Base-by-base conservation (phyloP, 2,113 vertebrate genomes). In the Sebastes fasciatus region DNA sequence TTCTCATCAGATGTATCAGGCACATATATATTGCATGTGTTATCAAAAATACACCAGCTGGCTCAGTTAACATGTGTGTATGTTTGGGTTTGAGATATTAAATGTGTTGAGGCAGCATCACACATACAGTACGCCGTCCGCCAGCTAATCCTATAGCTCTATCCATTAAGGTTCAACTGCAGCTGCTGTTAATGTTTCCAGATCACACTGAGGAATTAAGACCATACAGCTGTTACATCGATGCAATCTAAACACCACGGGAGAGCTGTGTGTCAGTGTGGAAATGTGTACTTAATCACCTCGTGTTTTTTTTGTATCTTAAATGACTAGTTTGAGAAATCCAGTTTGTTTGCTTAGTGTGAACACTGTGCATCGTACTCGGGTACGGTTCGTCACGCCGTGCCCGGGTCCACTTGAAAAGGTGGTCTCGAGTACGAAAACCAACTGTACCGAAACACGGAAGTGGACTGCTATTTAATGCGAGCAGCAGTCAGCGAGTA, bases 161-260 rank as follows among this genome's bases (percentile, higher is more conserved):
- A 11, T 6, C 62, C 67, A 64, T 58, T 76, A 69, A 23, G 21
- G 48, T 67, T 80, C 10, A 62, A 16, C 66, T 12, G 45, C 70
- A 77, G 60, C 76, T 75, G 45, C 45, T 61, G 69, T 45, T 76
- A 19, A 55, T 67, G 26, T 72, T 71, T 84, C 51, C 65, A 66
- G 69, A 66, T 43, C 46, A 23, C 40, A 67, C 48, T 62, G 40
- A 23, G 14, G 49, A 51, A 9, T 77, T 5, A 64, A 69, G 5
- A 54, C 4, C 12, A 14, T 23, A 54, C 64, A 78, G 46, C 48
- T 60, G 19, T 13, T 21, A 12, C 19, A 40, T 66, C 14, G 43
- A 13, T 49, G 6, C 21, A 67, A 23, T 21, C 1, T 52, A 10
- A 17, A 26, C 13, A 40, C 48, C 57, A 60, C 6, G 2, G 11